A percentile compares a stretch with the other conserved stretches of the same genome.
phyloP scores from a whole-genome alignment of 2,888 invertebrate species.

The Podabrus alpinus region DNA sequence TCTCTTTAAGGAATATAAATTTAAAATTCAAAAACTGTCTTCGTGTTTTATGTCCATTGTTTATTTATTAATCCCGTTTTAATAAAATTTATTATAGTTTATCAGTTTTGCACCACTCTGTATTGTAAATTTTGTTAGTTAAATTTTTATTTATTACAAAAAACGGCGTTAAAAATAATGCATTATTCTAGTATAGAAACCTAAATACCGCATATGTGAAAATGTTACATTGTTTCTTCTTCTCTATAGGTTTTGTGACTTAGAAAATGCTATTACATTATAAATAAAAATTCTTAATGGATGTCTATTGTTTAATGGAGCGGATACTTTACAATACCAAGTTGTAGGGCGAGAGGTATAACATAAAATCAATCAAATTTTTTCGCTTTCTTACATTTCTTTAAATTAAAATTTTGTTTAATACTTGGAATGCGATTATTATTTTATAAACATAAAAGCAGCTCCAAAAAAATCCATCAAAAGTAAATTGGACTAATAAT shows the following conservation, averaged over 20 bases:
- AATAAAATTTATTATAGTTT: too few species aligned
- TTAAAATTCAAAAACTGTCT: too few species aligned
- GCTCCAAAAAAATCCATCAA: neutral
- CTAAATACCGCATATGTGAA: neutral
- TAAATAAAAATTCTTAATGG: conserved; percentile 31
- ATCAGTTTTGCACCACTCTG: too few species aligned
- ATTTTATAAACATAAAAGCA: neutral
- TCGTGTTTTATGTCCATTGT: too few species aligned
- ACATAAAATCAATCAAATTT: conserved; percentile 23
- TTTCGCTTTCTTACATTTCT: neutral
- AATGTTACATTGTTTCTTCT: neutral
- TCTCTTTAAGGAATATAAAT: too few species aligned
- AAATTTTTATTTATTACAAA: neutral
- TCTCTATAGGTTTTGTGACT: neutral
- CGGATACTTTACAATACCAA: conserved; percentile 23
- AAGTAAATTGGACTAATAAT: neutral
- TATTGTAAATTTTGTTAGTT: too few species aligned
- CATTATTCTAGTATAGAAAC: neutral
- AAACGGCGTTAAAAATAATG: neutral
- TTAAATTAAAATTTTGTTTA: neutral
- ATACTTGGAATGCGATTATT: neutral
- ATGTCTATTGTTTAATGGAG: conserved; percentile 23
- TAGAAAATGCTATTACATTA: conserved; percentile 8
- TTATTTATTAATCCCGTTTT: too few species aligned
- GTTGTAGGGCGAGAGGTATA: conserved; percentile 21